phyloP scores from a whole-genome alignment of 2,113 vertebrate species.

The Pseudopipra pipra region DNA sequence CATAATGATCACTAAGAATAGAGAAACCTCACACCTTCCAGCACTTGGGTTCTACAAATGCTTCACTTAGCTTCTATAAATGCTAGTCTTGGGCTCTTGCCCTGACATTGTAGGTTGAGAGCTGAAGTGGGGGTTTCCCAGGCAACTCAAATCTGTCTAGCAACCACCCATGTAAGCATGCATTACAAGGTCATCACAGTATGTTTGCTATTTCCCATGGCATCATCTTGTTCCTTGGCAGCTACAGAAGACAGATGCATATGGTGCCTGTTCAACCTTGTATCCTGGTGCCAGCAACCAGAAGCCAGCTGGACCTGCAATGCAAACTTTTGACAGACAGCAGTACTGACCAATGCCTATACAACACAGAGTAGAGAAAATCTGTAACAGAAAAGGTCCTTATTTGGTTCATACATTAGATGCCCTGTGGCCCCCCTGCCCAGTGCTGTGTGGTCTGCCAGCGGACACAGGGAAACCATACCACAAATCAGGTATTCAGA shows the following conservation, averaged over 20 bases:
- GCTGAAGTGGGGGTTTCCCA: slow-evolving; percentile 45
- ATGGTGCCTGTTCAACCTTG: background rate
- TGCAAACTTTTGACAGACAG: background rate
- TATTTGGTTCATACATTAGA: background rate
- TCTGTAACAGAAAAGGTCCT: background rate
- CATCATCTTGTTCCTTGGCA: slow-evolving; percentile 56
- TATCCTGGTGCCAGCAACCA: background rate
- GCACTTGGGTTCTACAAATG: background rate
- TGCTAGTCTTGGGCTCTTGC: background rate
- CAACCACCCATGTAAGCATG: slow-evolving; percentile 16
- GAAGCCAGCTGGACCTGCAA: background rate
- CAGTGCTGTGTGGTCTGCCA: background rate
- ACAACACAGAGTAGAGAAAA: background rate
- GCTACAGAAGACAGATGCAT: slow-evolving; percentile 30
- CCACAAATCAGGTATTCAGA: background rate
- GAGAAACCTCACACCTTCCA: slow-evolving; percentile 21
- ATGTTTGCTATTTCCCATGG: slow-evolving; percentile 11
- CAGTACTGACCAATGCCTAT: background rate
- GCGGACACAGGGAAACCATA: background rate
- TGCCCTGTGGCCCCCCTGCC: background rate
- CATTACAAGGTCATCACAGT: slow-evolving; percentile 38
- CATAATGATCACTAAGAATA: slow-evolving; percentile 24
- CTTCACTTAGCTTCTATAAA: slow-evolving; percentile 10
- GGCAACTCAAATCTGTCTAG: slow-evolving; percentile 54
- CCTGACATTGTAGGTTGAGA: slow-evolving; percentile 17